Evolutionary conservation across 2,888 invertebrate species (phyloP).

Genomic region (Dorcus parallelipipedus): DNA sequence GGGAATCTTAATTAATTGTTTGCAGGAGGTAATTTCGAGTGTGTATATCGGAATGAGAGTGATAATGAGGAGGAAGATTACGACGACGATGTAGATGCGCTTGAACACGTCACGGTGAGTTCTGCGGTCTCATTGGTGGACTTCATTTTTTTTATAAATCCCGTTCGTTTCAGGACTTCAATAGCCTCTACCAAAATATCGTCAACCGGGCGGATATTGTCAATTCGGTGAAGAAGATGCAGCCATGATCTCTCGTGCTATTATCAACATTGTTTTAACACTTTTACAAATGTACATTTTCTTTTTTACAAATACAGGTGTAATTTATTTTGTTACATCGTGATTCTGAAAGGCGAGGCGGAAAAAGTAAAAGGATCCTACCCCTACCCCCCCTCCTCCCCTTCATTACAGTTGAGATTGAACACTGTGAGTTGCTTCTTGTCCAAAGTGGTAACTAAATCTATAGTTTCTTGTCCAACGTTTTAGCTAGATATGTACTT

Average conservation of each 20-base stretch:
- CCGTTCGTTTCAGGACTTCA: conserved; percentile 14
- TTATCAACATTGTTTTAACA: too few species aligned
- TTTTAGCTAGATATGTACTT: too few species aligned
- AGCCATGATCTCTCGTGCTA: background rate
- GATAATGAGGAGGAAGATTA: conserved; percentile 13
- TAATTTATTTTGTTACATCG: too few species aligned
- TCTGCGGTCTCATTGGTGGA: background rate
- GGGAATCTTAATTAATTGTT: background rate
- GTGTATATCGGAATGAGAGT: background rate
- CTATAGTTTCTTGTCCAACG: too few species aligned
- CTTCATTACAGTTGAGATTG: too few species aligned
- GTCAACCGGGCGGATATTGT: conserved; percentile 9
- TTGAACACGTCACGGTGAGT: conserved; percentile 16
- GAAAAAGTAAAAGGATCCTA: too few species aligned
- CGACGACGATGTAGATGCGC: conserved; percentile 15
- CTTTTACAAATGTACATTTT: too few species aligned
- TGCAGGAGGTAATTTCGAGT: background rate
- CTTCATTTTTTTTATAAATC: background rate
- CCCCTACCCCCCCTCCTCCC: too few species aligned
- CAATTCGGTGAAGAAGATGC: conserved; percentile 9
- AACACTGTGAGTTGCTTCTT: too few species aligned
- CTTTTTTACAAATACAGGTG: too few species aligned
- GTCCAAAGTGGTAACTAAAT: too few species aligned
- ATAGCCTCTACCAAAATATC: conserved; percentile 15
- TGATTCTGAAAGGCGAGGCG: too few species aligned